These are phyloP conservation scores for Pachydiplax longipennis DNA, from an alignment of 2,888 invertebrate genomes.

Conservation along the genomic window DNA sequence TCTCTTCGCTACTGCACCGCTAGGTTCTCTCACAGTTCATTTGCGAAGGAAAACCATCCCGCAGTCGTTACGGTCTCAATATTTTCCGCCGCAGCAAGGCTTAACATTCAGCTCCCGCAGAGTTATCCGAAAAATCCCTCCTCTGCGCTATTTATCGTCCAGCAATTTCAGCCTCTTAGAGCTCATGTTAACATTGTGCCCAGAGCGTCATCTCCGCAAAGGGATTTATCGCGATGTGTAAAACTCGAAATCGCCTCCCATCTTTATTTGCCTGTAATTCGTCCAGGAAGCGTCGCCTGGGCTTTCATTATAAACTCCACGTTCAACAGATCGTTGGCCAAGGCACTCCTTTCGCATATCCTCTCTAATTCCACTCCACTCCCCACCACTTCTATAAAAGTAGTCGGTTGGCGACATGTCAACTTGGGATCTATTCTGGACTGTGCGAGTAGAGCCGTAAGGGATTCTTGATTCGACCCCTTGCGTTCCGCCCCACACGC, in stretches of 20 bases:
- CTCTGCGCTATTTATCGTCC: neutral
- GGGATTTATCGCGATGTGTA: neutral
- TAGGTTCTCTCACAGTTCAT: too few species aligned
- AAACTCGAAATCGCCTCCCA: neutral
- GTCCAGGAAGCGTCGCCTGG: neutral
- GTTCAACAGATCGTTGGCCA: neutral
- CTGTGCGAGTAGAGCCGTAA: neutral
- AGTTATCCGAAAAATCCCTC: too few species aligned
- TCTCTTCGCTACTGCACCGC: too few species aligned
- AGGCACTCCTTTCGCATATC: neutral
- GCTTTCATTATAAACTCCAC: neutral
- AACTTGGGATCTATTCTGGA: conserved; percentile 36
- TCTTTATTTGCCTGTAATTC: neutral
- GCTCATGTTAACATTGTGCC: neutral
- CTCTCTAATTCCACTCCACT: neutral
- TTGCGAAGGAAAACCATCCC: too few species aligned
- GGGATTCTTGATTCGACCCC: conserved; percentile 29
- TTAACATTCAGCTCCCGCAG: too few species aligned
- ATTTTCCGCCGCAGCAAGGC: too few species aligned
- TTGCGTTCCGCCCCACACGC: neutral
- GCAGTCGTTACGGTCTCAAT: too few species aligned
- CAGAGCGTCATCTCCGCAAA: neutral
- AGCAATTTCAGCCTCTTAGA: neutral
- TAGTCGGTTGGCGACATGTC: conserved; percentile 26
- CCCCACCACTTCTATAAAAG: conserved; percentile 13